phyloP scores from a whole-genome alignment of 2,888 invertebrate genomes.

The Lutraria lutraria region DNA sequence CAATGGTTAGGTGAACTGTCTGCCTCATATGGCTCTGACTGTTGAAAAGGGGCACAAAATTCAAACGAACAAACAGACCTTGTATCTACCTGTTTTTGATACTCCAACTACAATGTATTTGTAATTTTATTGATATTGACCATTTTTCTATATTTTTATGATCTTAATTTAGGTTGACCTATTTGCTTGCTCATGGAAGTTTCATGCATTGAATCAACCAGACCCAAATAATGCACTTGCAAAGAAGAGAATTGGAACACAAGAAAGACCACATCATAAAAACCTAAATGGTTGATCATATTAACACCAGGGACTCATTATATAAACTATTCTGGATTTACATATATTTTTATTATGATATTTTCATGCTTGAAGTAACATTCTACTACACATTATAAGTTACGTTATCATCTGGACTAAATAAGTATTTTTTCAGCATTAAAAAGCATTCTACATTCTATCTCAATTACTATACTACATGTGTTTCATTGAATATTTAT shows the following conservation, averaged over 20 bases:
- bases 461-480: neutral
- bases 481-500: neutral
- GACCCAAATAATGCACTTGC: slow-evolving; percentile 63
- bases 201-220: slow-evolving; percentile 65
- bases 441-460: neutral
- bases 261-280: slow-evolving; percentile 67
- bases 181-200: slow-evolving; percentile 67
- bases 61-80: no score
- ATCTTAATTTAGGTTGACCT: slow-evolving; percentile 62
- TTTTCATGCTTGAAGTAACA: neutral
- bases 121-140: neutral
- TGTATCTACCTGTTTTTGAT: no score
- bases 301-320: neutral
- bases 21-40: no score
- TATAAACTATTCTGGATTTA: neutral
- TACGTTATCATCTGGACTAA: neutral
- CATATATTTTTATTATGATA: neutral
- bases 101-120: no score
- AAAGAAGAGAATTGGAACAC: slow-evolving; percentile 63
- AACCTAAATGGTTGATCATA: slow-evolving; percentile 62
- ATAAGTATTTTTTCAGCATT: neutral
- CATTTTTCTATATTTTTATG: neutral
- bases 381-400: neutral
- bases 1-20: no score
- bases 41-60: no score